Conservation (phyloP, 2,797 vertebrate genomes). For the Onychomys leucogaster region DNA sequence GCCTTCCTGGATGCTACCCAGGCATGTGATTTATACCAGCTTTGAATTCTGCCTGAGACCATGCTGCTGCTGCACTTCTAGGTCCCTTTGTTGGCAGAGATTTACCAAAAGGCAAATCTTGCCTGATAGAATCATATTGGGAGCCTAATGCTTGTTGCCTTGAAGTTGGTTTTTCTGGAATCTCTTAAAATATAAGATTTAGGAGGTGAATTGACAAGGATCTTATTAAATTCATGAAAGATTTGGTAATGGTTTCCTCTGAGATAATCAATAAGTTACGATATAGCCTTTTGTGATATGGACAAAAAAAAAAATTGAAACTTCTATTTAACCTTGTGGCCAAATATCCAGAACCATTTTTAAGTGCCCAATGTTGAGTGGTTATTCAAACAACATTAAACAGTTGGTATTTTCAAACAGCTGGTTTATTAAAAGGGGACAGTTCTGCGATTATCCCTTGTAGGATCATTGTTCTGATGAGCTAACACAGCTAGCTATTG, state of each 20-base stretch:
- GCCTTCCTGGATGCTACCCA: constrained; percentile 3
- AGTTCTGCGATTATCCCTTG: not conserved
- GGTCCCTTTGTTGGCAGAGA: constrained; percentile 8
- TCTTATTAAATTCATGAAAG: constrained; percentile 11
- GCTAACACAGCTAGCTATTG: not conserved
- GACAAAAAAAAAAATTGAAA: not conserved
- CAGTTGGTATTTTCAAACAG: constrained; percentile 31
- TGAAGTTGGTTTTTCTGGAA: constrained; percentile 9
- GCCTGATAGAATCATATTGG: not conserved
- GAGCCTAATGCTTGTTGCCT: not conserved
- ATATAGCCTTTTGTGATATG: not conserved
- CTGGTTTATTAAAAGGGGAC: constrained; percentile 41
- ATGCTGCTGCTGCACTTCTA: not conserved
- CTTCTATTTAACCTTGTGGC: not conserved
- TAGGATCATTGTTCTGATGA: constrained; percentile 35
- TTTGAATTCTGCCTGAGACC: not conserved
- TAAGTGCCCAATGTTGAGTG: not conserved
- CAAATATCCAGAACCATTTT: not conserved
- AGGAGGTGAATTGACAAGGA: not conserved
- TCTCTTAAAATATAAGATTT: not conserved
- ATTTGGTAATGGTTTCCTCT: not conserved
- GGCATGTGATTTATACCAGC: constrained; percentile 11
- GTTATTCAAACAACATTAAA: constrained; percentile 32
- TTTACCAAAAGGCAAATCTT: constrained; percentile 44
- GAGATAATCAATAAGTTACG: constrained; percentile 45